Base-by-base conservation (phyloP, 2,797 vertebrate species). In the Tenualosa ilisha region DNA sequence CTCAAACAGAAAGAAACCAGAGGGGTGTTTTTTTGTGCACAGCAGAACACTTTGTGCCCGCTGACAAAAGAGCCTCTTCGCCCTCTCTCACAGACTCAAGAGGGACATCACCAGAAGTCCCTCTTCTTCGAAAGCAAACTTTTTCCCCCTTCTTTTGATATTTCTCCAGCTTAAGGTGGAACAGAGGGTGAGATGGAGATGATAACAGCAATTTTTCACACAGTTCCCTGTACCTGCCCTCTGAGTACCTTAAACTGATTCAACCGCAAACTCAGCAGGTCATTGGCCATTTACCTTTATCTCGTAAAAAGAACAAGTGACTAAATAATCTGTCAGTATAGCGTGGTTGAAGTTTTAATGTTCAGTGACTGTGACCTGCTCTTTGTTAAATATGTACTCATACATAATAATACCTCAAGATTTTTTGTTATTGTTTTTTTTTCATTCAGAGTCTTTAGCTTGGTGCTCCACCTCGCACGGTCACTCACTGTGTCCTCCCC, bases 51-150 rank as follows among this genome's bases (percentile, higher is more conserved):
- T 82, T 82, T 82, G 54, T 82, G 22, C 49, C 51, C 51, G 9
- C 17, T 49, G 83, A 82, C 65, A 86, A 83, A 83, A 68, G 50
- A 65, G 46, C 63, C 84, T 79, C 82, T 79, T 86, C 56, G 72
- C 61, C 56, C 51, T 53, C 68, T 26, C 31, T 72, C 31, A 51
- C 63, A 56, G 43, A 82, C 37, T 75, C 50, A 81, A 81, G 68
- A 81, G 75, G 72, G 72, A 17, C 40, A 79, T 40, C 72, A n/a
- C 59, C 63, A 72, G 65, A 50, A 37, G 17, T 6, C 53, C 75
- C 5, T 51, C 56, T 63, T 54, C 24, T 68, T 86, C 68, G 6
- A 31, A 40, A 13, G 40, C 40, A 56, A 12, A 20, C 15, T 26
- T 86, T 13, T n/a, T 24, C 59, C 53, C 53, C 6, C 24, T 31